Percentiles rank a stretch among this genome's conserved stretches.
Conservation (phyloP, 2,888 invertebrate genomes). For the Macropis europaea region DNA sequence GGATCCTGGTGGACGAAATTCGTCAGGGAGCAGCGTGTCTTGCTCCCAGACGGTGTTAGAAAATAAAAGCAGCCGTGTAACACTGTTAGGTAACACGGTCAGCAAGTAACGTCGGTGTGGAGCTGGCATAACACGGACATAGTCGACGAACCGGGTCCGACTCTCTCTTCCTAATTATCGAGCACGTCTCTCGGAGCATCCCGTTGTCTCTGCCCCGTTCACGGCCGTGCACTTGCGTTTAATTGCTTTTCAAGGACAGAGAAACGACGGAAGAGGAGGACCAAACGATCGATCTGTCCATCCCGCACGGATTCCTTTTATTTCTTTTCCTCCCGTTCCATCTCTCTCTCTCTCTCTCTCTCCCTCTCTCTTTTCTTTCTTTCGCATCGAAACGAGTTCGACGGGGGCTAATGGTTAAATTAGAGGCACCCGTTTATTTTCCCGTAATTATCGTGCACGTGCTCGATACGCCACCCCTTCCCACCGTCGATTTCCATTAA, state of each 20-base stretch:
- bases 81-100: background rate
- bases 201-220: constrained; percentile 14
- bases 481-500: constrained; percentile 18
- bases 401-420: constrained; percentile 7
- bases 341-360: too few relatives aligned
- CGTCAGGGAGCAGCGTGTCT: background rate
- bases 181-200: constrained; percentile 17
- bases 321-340: background rate
- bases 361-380: background rate
- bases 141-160: constrained; percentile 11
- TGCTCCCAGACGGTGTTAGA: background rate
- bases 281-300: constrained; percentile 11
- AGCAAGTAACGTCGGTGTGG: constrained; percentile 4
- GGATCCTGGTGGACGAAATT: background rate
- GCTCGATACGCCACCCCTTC: background rate
- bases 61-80: background rate
- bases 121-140: constrained; percentile 14
- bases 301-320: too few relatives aligned
- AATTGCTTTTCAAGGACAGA: constrained; percentile 47
- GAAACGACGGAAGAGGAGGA: constrained; percentile 21
- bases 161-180: constrained; percentile 62
- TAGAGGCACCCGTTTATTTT: background rate
- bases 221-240: constrained; percentile 40
- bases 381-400: background rate
- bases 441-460: constrained; percentile 14